These are phyloP conservation scores for Arrhopalites spinosus DNA, from an alignment of 2,888 invertebrate species.

Conservation along the genomic window DNA sequence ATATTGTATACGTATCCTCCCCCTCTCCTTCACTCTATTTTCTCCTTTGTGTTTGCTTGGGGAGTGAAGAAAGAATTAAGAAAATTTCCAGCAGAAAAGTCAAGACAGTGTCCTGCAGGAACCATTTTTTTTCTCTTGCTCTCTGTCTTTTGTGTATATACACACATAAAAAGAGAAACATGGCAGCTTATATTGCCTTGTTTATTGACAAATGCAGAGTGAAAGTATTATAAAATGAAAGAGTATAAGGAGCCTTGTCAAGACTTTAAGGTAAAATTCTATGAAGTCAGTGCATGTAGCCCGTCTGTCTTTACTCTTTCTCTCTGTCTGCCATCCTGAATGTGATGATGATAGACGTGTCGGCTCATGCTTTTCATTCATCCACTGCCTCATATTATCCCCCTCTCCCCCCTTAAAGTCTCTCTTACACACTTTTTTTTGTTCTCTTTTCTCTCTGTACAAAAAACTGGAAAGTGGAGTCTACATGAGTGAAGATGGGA, in stretches of 20 bases:
- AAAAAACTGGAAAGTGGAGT: too few relatives aligned
- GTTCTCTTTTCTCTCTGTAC: too few relatives aligned
- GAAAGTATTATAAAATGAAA: not conserved
- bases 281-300: not conserved
- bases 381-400: not conserved
- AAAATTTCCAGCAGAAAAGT: slow-evolving; percentile 8
- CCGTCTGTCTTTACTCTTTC: not conserved
- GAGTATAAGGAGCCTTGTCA: not conserved
- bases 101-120: slow-evolving; percentile 4
- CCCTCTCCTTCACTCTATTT: not conserved
- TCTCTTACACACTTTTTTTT: too few relatives aligned
- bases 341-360: slow-evolving; percentile 13
- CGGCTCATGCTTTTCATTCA: not conserved
- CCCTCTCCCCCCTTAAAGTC: not conserved
- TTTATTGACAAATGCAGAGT: not conserved
- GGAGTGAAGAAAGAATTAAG: not conserved
- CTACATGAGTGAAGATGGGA: too few relatives aligned
- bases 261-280: not conserved
- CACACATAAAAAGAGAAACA: too few relatives aligned
- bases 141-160: not conserved
- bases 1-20: not conserved
- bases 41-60: not conserved
- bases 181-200: slow-evolving; percentile 7
- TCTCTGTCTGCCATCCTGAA: slow-evolving; percentile 1
- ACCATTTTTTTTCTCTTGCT: not conserved